phyloP scores from a whole-genome alignment of 2,888 invertebrate genomes.

The Synanthedon myopaeformis region DNA sequence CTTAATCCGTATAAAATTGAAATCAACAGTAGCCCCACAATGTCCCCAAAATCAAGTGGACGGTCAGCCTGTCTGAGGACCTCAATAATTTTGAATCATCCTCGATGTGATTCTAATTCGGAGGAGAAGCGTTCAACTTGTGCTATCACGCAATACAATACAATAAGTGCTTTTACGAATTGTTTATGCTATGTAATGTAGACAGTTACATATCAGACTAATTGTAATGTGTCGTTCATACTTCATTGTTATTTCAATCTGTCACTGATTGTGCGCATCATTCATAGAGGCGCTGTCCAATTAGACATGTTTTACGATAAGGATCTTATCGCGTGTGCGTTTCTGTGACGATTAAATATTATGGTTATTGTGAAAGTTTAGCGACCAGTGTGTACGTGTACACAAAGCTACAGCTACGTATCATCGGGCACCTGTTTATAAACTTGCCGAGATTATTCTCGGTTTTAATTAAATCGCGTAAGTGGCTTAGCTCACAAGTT shows the following conservation, averaged over 20 bases:
- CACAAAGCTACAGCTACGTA: neutral
- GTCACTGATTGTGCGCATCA: neutral
- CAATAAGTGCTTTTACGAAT: no score
- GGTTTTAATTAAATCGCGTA: conserved; percentile 53
- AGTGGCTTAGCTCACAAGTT: conserved; percentile 47
- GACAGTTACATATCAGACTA: neutral
- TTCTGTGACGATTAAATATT: neutral
- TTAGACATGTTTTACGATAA: neutral
- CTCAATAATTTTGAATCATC: no score
- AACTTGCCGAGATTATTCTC: conserved; percentile 29
- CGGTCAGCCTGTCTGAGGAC: no score
- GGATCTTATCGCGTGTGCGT: neutral
- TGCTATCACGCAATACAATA: no score
- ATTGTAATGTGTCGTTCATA: neutral
- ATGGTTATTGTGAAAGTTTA: neutral
- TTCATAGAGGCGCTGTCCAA: neutral
- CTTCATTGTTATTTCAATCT: neutral
- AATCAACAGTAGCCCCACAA: no score
- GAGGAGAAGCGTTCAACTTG: no score
- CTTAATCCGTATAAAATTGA: no score
- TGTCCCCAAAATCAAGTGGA: no score
- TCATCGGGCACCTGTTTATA: conserved; percentile 1
- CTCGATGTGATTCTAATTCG: no score
- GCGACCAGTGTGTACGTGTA: neutral
- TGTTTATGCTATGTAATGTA: no score